Conservation (phyloP, 2,797 vertebrate species). For the Cossypha dichroa region DNA sequence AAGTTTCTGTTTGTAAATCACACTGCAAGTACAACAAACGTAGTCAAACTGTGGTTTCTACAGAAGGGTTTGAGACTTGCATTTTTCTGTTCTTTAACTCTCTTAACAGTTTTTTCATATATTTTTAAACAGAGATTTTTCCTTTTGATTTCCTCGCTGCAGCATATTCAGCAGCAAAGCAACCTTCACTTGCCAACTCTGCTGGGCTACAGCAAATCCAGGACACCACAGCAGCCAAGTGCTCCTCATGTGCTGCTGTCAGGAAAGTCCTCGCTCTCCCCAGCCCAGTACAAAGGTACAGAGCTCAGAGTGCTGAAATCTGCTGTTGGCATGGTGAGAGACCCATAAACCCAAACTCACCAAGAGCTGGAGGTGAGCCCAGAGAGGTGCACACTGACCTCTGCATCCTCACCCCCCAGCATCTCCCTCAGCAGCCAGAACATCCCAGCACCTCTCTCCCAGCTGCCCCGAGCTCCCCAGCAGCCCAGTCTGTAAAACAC, state of each 20-base stretch:
- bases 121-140: constrained; percentile 1
- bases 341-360: background rate
- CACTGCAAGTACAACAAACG: accelerated
- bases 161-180: background rate
- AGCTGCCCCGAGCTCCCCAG: accelerated
- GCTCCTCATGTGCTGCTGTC: background rate
- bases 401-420: background rate
- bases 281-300: background rate
- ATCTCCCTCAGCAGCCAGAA: background rate
- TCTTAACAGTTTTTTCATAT: background rate
- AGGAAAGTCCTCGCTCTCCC: background rate
- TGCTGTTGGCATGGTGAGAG: background rate
- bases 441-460: background rate
- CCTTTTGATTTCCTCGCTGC: background rate
- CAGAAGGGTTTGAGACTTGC: background rate
- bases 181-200: background rate
- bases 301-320: background rate
- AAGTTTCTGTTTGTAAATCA: background rate
- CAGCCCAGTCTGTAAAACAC: background rate
- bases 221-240: background rate
- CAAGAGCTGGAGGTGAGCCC: background rate
- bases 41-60: background rate
- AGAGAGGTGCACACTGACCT: background rate
- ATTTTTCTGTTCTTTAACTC: background rate
- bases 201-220: constrained; percentile 28